These are phyloP conservation scores for Petaurus breviceps DNA, from an alignment of 2,113 vertebrate genomes.

Conservation along the genomic window DNA sequence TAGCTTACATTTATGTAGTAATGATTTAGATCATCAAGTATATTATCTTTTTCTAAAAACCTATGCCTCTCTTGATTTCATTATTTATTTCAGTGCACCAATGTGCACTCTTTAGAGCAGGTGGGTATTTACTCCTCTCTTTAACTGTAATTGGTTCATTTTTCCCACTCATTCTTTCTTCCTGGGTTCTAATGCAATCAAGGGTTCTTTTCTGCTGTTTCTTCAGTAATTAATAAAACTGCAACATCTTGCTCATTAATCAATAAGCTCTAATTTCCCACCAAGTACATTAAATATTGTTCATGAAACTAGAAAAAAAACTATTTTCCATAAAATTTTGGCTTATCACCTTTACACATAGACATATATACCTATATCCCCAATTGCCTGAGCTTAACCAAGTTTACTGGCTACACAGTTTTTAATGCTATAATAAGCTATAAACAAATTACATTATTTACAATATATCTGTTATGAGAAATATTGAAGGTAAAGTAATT, in stretches of 20 bases:
- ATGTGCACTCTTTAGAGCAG: not conserved
- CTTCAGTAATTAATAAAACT: not conserved
- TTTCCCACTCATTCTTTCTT: not conserved
- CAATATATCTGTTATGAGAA: not conserved
- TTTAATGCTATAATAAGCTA: not conserved
- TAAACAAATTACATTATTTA: not conserved
- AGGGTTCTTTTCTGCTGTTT: not conserved
- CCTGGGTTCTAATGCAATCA: not conserved
- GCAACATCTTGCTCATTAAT: not conserved
- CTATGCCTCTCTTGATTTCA: not conserved
- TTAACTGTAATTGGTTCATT: not conserved
- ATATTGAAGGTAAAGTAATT: not conserved
- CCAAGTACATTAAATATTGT: not conserved
- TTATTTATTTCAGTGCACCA: not conserved
- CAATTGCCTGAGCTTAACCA: not conserved
- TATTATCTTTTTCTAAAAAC: not conserved
- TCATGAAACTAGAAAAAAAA: not conserved
- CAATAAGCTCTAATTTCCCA: too few relatives aligned
- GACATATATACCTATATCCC: not conserved
- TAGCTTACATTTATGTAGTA: not conserved
- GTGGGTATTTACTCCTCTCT: not conserved
- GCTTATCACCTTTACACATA: not conserved
- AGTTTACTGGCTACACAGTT: not conserved
- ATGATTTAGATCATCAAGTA: not conserved
- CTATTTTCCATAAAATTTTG: not conserved